These are phyloP conservation scores for Lasioglossum villosulum DNA, from an alignment of 2,888 invertebrate species.

Conservation along the genomic window DNA sequence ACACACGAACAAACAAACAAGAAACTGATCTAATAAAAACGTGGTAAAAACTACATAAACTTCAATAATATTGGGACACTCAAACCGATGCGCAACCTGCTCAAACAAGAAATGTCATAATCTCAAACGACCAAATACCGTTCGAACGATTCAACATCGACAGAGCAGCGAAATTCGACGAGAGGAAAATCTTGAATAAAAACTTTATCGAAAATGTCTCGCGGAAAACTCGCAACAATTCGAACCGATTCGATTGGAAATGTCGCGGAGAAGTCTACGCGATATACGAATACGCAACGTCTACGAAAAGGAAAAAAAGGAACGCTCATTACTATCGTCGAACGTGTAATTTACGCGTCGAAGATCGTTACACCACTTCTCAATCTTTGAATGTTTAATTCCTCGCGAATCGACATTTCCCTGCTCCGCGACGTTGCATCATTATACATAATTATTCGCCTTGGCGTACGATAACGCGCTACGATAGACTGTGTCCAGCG, in stretches of 20 bases:
- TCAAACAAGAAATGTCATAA: not conserved
- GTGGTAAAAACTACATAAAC: not conserved
- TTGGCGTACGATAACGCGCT: slow-evolving; percentile 11
- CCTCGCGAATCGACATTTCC: slow-evolving; percentile 28
- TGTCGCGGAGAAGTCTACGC: not conserved
- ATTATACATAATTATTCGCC: slow-evolving; percentile 44
- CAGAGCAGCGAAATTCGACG: not conserved
- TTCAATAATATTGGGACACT: not conserved
- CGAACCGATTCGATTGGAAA: not conserved
- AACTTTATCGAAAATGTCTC: not conserved
- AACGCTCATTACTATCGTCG: not conserved
- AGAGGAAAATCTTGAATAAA: not conserved
- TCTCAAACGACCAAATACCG: too few species aligned
- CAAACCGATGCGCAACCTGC: not conserved
- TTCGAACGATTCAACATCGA: not conserved
- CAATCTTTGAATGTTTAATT: slow-evolving; percentile 7
- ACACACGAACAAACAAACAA: too few species aligned
- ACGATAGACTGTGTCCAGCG: not conserved
- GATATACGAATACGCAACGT: slow-evolving; percentile 6
- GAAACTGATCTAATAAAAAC: too few species aligned
- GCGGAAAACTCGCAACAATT: not conserved
- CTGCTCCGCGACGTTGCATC: not conserved
- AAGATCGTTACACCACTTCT: slow-evolving; percentile 27
- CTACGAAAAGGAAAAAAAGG: not conserved
- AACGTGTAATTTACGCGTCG: slow-evolving; percentile 23